Conservation (phyloP, 2,113 vertebrate genomes). For the Rissa tridactyla region DNA sequence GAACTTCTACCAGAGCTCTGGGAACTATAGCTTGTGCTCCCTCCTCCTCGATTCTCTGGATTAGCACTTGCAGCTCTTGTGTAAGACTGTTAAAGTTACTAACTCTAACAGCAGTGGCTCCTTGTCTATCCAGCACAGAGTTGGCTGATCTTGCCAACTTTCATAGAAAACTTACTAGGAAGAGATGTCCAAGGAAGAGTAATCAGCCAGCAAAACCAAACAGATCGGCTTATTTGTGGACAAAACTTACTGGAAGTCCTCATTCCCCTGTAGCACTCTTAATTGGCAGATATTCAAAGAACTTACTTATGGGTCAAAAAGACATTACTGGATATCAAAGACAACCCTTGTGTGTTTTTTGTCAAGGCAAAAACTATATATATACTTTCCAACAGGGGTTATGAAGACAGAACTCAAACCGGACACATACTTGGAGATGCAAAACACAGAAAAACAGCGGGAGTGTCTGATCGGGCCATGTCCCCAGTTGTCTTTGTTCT, state of each 20-base stretch:
- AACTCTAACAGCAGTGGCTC: background rate
- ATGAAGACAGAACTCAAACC: slow-evolving; percentile 79
- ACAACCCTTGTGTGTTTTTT: background rate
- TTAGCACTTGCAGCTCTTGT: background rate
- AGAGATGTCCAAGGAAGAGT: background rate
- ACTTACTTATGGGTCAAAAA: background rate
- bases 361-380: background rate
- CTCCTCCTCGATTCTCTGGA: background rate
- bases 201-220: background rate
- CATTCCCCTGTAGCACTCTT: background rate
- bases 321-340: background rate
- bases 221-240: background rate
- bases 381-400: background rate
- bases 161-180: background rate
- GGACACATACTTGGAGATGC: slow-evolving; percentile 86
- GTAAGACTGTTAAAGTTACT: background rate
- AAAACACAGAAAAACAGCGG: slow-evolving; percentile 33
- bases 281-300: background rate
- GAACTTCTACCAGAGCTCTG: background rate
- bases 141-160: background rate
- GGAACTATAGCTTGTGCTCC: background rate
- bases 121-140: background rate
- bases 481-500: slow-evolving; percentile 76
- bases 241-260: background rate
- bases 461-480: slow-evolving; percentile 78